Evolutionary conservation across 2,888 invertebrate genomes (phyloP).

Genomic region (Eubasilissa splendida): DNA sequence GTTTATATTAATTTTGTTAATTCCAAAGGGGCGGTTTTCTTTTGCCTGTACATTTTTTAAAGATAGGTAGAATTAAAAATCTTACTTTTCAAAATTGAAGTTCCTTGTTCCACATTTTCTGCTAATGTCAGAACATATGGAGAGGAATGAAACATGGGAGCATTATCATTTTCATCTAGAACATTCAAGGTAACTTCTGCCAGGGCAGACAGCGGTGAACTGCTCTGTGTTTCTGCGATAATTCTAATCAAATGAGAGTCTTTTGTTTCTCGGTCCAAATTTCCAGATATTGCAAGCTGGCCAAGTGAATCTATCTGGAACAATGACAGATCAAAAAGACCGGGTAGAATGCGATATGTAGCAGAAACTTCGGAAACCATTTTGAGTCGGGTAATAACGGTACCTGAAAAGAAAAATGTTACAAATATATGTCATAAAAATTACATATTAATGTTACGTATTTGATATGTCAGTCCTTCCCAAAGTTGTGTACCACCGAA

Average conservation of each 20-base stretch:
- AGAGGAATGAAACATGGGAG: slow-evolving; percentile 88
- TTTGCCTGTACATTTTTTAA: too few species aligned
- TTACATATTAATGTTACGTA: too few species aligned
- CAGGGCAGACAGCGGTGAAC: slow-evolving; percentile 80
- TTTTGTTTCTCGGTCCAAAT: slow-evolving; percentile 83
- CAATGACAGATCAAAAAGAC: slow-evolving; percentile 73
- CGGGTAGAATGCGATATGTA: slow-evolving; percentile 77
- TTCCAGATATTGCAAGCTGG: slow-evolving; percentile 81
- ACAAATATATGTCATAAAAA: too few species aligned
- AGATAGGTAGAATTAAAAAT: not conserved
- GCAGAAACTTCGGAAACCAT: slow-evolving; percentile 77
- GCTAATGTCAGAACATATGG: slow-evolving; percentile 85
- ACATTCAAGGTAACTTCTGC: slow-evolving; percentile 85
- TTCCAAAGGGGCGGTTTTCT: too few species aligned
- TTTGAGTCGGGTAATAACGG: slow-evolving; percentile 79
- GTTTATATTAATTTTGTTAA: too few species aligned
- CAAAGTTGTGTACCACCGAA: too few species aligned
- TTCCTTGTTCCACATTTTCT: slow-evolving; percentile 87
- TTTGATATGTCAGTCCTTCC: too few species aligned
- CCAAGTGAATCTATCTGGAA: slow-evolving; percentile 83
- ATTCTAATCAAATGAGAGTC: slow-evolving; percentile 82
- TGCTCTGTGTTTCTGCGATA: slow-evolving; percentile 80
- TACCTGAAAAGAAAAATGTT: slow-evolving; percentile 47
- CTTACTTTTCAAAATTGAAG: slow-evolving; percentile 80
- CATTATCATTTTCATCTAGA: slow-evolving; percentile 92